Percentiles rank a stretch among this genome's conserved stretches.
phyloP scores from a whole-genome alignment of 2,797 vertebrate genomes.

The Decapterus maruadsi region DNA sequence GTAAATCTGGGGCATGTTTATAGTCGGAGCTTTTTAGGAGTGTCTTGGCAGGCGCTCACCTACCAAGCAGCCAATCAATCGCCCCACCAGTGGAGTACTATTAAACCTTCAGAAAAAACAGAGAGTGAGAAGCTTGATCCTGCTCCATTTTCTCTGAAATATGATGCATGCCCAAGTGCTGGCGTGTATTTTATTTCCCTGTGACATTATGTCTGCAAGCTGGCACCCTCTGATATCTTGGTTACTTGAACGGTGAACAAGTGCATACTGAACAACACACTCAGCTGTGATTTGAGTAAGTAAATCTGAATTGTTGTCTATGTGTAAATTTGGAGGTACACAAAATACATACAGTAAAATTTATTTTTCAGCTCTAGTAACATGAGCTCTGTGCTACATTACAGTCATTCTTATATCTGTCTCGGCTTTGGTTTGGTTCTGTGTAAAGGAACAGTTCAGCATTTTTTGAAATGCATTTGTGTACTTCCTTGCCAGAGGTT shows the following conservation, averaged over 20 bases:
- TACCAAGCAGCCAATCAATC: conserved; percentile 66
- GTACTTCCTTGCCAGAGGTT: not conserved
- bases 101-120: conserved; percentile 40
- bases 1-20: conserved; percentile 81
- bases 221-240: conserved; percentile 52
- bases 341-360: conserved; percentile 1
- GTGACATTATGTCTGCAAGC: conserved; percentile 44
- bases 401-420: not conserved
- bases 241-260: conserved; percentile 52
- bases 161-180: conserved; percentile 47
- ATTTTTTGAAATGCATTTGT: not conserved
- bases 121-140: conserved; percentile 28
- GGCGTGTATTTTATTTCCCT: conserved; percentile 49
- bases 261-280: conserved; percentile 18
- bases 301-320: conserved; percentile 13
- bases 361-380: conserved; percentile 9
- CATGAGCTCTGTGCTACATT: conserved; percentile 1
- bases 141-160: conserved; percentile 45
- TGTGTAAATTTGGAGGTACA: conserved; percentile 11
- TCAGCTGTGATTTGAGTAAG: conserved; percentile 26
- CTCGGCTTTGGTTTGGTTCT: not conserved
- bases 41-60: conserved; percentile 58
- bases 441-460: not conserved
- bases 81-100: conserved; percentile 52
- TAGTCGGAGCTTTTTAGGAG: conserved; percentile 60